Evolutionary conservation across 2,888 invertebrate genomes (phyloP).

Genomic region (Phengaris alcon): DNA sequence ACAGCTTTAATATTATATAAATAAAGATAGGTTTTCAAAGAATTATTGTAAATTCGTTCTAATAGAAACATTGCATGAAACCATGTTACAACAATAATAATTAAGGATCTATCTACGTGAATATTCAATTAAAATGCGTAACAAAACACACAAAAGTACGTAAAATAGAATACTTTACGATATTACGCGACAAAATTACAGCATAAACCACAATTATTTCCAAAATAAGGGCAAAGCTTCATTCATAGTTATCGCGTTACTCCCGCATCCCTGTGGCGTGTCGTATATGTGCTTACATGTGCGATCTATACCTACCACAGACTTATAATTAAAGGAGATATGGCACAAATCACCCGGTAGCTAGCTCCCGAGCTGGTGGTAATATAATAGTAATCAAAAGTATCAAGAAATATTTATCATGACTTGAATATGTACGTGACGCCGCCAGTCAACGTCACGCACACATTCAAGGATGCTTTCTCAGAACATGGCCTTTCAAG

Average conservation of each 20-base stretch:
- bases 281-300: background rate
- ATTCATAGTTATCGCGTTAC: slow-evolving; percentile 39
- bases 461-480: no score
- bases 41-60: background rate
- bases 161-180: slow-evolving; percentile 60
- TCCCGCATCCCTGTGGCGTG: slow-evolving; percentile 35
- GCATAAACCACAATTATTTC: slow-evolving; percentile 70
- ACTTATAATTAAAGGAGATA: background rate
- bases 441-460: no score
- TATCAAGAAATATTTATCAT: no score
- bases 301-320: background rate
- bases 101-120: background rate
- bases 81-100: background rate
- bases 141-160: slow-evolving; percentile 35
- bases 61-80: background rate
- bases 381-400: no score
- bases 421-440: no score
- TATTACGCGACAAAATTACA: slow-evolving; percentile 64
- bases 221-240: slow-evolving; percentile 53
- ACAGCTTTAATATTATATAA: no score
- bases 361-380: background rate
- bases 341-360: background rate
- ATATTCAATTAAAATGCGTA: background rate
- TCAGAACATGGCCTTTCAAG: no score
- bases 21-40: no score